Conservation (phyloP, 2,113 vertebrate genomes). For the Daubentonia madagascariensis region DNA sequence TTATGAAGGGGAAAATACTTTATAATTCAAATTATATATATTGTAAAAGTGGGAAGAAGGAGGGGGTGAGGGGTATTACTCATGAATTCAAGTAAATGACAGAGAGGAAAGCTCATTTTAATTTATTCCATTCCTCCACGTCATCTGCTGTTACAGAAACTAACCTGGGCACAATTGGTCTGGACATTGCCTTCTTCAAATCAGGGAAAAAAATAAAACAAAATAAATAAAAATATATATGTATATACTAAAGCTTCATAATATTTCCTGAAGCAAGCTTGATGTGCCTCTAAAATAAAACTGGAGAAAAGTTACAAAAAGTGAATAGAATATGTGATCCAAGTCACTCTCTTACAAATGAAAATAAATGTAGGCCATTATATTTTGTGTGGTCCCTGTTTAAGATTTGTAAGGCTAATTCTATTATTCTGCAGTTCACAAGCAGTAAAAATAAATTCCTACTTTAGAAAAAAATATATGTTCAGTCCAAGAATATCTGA, state of each 20-base stretch:
- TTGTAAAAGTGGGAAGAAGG: neutral
- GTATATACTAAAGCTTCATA: neutral
- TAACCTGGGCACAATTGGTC: neutral
- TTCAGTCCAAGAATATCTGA: neutral
- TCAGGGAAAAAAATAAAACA: neutral
- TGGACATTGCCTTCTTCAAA: neutral
- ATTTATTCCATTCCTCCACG: fast-evolving
- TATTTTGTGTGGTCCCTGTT: neutral
- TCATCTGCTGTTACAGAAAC: neutral
- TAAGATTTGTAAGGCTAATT: neutral
- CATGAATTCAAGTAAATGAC: neutral
- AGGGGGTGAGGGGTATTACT: neutral
- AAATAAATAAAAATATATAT: too few relatives aligned
- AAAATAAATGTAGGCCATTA: neutral
- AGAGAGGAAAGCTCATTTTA: neutral
- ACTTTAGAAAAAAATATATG: neutral
- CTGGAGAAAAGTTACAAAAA: neutral
- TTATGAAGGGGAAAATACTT: neutral
- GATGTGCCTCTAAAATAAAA: neutral
- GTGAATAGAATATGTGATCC: neutral
- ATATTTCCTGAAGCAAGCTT: neutral
- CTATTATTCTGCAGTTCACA: neutral
- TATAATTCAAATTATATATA: neutral
- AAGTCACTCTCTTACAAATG: neutral
- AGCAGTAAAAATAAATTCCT: constrained; percentile 6